Percentiles rank a stretch among this genome's conserved stretches.
phyloP scores from a whole-genome alignment of 2,797 vertebrate genomes.

The Sebastolobus alascanus region DNA sequence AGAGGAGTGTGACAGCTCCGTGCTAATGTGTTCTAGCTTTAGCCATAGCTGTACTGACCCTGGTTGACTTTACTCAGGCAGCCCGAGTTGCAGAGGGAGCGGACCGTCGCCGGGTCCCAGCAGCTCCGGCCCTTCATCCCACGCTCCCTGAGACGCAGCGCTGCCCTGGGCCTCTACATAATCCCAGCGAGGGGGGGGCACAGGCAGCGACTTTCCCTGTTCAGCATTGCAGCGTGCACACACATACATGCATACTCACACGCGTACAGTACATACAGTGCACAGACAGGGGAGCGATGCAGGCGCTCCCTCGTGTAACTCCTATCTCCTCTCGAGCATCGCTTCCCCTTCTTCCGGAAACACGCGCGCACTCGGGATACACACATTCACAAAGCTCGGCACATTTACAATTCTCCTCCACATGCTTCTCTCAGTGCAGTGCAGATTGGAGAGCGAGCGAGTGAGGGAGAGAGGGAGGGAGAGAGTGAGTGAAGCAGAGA shows the following conservation, averaged over 20 bases:
- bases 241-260: slow-evolving; percentile 63
- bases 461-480: slow-evolving; percentile 29
- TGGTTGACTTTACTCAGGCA: slow-evolving; percentile 94
- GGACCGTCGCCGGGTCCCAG: slow-evolving; percentile 92
- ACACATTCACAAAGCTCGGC: slow-evolving; percentile 66
- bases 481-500: slow-evolving; percentile 66
- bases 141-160: slow-evolving; percentile 67
- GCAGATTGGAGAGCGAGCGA: slow-evolving; percentile 59
- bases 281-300: slow-evolving; percentile 50
- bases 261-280: slow-evolving; percentile 45
- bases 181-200: slow-evolving; percentile 66
- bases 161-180: slow-evolving; percentile 83
- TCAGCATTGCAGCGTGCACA: slow-evolving; percentile 74
- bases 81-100: slow-evolving; percentile 94
- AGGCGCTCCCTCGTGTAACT: slow-evolving; percentile 49
- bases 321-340: slow-evolving; percentile 55
- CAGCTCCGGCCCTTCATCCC: slow-evolving; percentile 97
- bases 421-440: slow-evolving; percentile 83
- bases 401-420: slow-evolving; percentile 81
- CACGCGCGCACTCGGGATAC: slow-evolving; percentile 49
- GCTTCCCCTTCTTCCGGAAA: slow-evolving; percentile 48
- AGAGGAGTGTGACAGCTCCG: slow-evolving; percentile 70
- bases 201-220: slow-evolving; percentile 75
- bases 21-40: slow-evolving; percentile 66
- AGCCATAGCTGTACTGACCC: slow-evolving; percentile 89